phyloP scores from a whole-genome alignment of 2,113 vertebrate genomes.

The Chrysemys picta region DNA sequence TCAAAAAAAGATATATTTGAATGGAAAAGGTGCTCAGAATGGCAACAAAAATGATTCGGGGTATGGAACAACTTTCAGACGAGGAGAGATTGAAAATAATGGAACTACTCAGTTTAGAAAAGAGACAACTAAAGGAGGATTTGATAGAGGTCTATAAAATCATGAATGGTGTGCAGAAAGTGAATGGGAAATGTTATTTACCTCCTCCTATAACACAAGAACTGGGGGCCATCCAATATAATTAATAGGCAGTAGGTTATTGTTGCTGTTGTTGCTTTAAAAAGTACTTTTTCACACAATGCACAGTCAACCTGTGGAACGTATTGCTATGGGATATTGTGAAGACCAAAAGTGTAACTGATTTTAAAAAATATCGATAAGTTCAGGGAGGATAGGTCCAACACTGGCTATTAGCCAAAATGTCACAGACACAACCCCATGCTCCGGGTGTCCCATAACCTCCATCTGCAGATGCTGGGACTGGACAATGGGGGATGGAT shows the following conservation, averaged over 20 bases:
- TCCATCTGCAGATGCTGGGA: neutral
- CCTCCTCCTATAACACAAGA: neutral
- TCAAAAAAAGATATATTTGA: neutral
- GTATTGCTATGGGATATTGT: neutral
- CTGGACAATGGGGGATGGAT: neutral
- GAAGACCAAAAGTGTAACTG: too few species aligned
- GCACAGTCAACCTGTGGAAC: neutral
- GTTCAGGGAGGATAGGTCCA: neutral
- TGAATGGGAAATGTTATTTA: neutral
- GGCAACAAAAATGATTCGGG: neutral
- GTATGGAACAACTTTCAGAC: too few species aligned
- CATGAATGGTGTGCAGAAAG: neutral
- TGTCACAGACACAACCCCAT: neutral
- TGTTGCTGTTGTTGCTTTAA: too few species aligned
- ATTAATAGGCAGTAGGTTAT: neutral
- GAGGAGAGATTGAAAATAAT: neutral
- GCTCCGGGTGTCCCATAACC: neutral
- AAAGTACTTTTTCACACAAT: neutral
- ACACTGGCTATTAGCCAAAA: neutral
- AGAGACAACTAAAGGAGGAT: neutral
- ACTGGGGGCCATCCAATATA: neutral
- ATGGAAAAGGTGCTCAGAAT: neutral
- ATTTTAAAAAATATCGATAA: too few species aligned
- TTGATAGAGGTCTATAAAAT: neutral
- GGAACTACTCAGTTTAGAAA: neutral